Evolutionary conservation across 1,140 invertebrate genomes (phyloP), one percentile per base, ranked within the genome.

Genomic region (Calosoma granatense): DNA sequence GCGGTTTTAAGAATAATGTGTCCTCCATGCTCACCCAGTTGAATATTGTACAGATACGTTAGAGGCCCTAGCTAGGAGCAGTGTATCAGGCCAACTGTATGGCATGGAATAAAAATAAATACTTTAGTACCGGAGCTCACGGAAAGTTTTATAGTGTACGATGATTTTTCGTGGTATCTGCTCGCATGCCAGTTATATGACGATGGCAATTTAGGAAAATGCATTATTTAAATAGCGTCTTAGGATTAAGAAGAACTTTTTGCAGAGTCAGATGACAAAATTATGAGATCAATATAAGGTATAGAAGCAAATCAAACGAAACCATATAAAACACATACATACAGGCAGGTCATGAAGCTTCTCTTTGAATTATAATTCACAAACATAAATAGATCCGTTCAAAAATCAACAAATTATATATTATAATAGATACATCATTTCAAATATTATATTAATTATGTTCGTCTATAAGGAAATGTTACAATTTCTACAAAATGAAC

Each of bases 1-100:
- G 41, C 41, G 41, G 17, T 47, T 47, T 47, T 47, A 47, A 47
- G 41, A 47, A 47, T 47, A 47, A 47, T 47, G 41, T 47, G 41
- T 47, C 41, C 41, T 47, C 3, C 41, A 47, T 17, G 17, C 9
- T 47, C 9, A 17, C 9, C 41, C 41, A 11, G 41, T 47, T 3
- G 41, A 12, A 47, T 17, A 47, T 47, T 17, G 6, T 12, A 11
- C 17, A 9, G 9, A 47, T 47, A 14, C 26, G 6, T 47, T 47
- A 17, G 41, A 4, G 6, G 6, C 17, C 17, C 4, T 9, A 4
- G 15, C 41, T 47, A 36, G 41, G 6, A 12, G 41, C 6, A 47
- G 17, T 47, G 17, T 12, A 6, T 6, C 26, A 6, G 26, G 26
- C 26, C 6, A 30, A 30, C 26, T 6, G 4, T 30, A 14, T 9